Evolutionary conservation across 2,113 vertebrate species (phyloP).

Genomic region (Amphiprion ocellaris): DNA sequence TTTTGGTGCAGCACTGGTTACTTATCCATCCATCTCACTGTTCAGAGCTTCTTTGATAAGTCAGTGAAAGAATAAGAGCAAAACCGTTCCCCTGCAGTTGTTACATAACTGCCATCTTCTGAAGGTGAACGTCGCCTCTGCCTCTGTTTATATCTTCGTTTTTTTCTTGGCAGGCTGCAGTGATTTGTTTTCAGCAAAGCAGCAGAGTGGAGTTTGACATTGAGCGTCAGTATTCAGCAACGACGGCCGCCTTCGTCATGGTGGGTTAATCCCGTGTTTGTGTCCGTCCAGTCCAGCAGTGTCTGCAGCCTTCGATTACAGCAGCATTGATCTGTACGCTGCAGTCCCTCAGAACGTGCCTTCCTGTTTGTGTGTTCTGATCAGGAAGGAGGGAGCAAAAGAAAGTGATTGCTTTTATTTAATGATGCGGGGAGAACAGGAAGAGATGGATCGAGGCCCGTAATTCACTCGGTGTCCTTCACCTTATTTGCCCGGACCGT

Average conservation of each 20-base stretch:
- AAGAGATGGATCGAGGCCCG: slow-evolving; percentile 8
- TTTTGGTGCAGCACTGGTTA: not conserved
- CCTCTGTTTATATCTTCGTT: slow-evolving; percentile 8
- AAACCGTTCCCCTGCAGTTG: not conserved
- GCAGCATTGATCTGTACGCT: not conserved
- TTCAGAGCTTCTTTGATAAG: slow-evolving; percentile 29
- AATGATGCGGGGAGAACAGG: not conserved
- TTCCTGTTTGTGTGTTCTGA: not conserved
- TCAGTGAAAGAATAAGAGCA: not conserved
- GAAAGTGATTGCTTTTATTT: slow-evolving; percentile 1
- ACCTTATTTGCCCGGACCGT: slow-evolving; percentile 40
- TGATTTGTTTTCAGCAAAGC: slow-evolving; percentile 33
- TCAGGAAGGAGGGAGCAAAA: not conserved
- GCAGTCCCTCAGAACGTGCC: slow-evolving; percentile 1
- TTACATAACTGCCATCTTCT: slow-evolving; percentile 34
- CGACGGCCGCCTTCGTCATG: slow-evolving; percentile 7
- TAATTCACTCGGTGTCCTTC: slow-evolving; percentile 62
- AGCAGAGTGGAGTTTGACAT: slow-evolving; percentile 27
- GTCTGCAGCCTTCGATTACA: slow-evolving; percentile 37
- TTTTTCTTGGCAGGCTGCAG: slow-evolving; percentile 27
- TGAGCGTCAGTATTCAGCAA: slow-evolving; percentile 6
- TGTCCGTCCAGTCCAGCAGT: not conserved
- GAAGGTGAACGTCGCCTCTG: slow-evolving; percentile 57
- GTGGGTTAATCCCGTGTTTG: slow-evolving; percentile 26
- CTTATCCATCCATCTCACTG: slow-evolving; percentile 5